These are phyloP conservation scores for Rafetus swinhoei DNA, from an alignment of 2,113 vertebrate species.

Conservation along the genomic window DNA sequence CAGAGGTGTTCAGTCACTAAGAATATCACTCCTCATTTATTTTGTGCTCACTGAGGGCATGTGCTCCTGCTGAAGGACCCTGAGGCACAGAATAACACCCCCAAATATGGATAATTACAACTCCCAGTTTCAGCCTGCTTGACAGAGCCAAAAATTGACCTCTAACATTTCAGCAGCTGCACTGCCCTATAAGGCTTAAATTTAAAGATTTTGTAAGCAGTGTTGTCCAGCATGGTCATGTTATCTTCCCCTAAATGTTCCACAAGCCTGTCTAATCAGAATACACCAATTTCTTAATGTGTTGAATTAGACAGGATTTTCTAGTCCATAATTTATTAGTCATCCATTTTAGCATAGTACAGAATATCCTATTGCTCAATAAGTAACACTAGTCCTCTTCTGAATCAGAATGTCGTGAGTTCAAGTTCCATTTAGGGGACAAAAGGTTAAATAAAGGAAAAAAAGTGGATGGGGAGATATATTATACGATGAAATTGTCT, in stretches of 20 bases:
- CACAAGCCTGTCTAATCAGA: neutral
- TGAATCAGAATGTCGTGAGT: neutral
- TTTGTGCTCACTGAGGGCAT: neutral
- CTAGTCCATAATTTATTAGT: neutral
- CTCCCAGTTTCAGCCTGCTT: neutral
- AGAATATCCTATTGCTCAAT: neutral
- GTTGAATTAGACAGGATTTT: neutral
- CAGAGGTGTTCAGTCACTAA: neutral
- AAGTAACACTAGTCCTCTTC: neutral
- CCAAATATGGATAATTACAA: neutral
- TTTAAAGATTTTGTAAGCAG: neutral
- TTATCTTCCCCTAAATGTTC: neutral
- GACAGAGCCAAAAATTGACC: neutral
- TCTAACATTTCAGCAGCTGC: neutral
- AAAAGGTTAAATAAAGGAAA: neutral
- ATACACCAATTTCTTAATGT: neutral
- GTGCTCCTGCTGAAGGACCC: neutral
- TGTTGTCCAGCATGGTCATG: neutral
- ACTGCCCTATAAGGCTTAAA: slow-evolving; percentile 1
- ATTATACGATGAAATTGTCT: neutral
- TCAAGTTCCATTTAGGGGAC: neutral
- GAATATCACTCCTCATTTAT: neutral
- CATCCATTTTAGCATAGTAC: neutral
- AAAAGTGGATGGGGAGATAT: neutral
- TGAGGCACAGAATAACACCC: neutral